Percentiles rank a stretch among this genome's conserved stretches.
phyloP scores from a whole-genome alignment of 2,113 vertebrate species.

The Oreochromis aureus region DNA sequence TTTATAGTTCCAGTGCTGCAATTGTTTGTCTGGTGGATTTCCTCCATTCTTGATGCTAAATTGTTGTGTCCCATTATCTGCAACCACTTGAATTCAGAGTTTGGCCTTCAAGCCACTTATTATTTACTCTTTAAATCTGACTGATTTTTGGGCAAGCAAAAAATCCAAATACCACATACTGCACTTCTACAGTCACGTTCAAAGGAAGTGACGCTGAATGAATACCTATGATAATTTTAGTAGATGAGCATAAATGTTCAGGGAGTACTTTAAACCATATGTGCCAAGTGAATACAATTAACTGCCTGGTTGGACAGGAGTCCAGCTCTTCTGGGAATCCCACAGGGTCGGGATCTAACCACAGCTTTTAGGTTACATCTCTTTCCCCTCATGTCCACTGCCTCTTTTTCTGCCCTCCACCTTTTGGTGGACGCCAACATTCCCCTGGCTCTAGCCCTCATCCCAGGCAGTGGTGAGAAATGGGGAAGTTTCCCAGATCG shows the following conservation, averaged over 20 bases:
- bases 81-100: background rate
- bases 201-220: background rate
- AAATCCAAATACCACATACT: background rate
- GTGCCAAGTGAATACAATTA: background rate
- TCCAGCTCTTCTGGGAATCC: background rate
- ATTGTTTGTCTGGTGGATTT: background rate
- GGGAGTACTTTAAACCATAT: background rate
- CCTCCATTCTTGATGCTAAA: background rate
- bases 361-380: background rate
- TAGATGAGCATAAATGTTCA: background rate
- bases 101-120: background rate
- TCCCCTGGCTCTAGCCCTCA: background rate
- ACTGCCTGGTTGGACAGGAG: background rate
- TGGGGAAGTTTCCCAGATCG: constrained; percentile 34
- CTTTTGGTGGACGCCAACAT: background rate
- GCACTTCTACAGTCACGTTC: background rate
- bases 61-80: background rate
- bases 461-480: constrained; percentile 34
- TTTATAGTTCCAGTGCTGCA: background rate
- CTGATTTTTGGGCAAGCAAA: background rate
- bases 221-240: background rate
- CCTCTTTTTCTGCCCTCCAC: background rate
- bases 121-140: background rate
- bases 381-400: background rate
- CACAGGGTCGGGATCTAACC: background rate